Conservation (phyloP, 2,888 invertebrate genomes). For the Orchesellides sinensis region DNA sequence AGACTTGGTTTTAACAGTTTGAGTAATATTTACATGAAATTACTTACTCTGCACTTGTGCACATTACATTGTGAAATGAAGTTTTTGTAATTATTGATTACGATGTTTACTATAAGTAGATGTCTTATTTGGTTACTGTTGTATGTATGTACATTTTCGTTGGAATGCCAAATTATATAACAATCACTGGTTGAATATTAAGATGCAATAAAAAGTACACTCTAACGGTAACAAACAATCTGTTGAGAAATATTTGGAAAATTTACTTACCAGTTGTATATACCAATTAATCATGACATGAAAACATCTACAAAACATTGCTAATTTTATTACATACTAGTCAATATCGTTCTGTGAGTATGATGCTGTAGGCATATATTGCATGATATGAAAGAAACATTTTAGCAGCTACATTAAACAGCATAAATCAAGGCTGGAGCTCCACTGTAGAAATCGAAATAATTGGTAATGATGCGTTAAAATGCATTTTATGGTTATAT, state of each 20-base stretch:
- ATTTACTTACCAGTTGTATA: too few relatives aligned
- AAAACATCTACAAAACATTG: not conserved
- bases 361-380: not conserved
- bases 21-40: too few relatives aligned
- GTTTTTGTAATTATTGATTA: slow-evolving; percentile 16
- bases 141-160: not conserved
- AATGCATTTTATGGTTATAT: not conserved
- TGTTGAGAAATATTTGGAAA: too few relatives aligned
- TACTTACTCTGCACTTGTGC: too few relatives aligned
- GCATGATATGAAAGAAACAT: not conserved
- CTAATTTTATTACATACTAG: not conserved
- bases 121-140: not conserved
- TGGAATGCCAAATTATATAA: too few relatives aligned
- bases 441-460: slow-evolving; percentile 64
- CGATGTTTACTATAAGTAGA: not conserved
- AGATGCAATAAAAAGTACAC: not conserved
- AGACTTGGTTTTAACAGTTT: too few relatives aligned
- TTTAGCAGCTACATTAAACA: slow-evolving; percentile 56
- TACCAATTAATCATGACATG: too few relatives aligned
- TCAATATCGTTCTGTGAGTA: not conserved
- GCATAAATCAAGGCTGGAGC: slow-evolving; percentile 74
- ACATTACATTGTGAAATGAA: slow-evolving; percentile 54
- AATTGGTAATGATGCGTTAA: slow-evolving; percentile 15
- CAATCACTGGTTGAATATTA: not conserved
- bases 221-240: too few relatives aligned